These are phyloP conservation scores for Pterophyllum scalare DNA, from an alignment of 2,113 vertebrate species.

Conservation along the genomic window DNA sequence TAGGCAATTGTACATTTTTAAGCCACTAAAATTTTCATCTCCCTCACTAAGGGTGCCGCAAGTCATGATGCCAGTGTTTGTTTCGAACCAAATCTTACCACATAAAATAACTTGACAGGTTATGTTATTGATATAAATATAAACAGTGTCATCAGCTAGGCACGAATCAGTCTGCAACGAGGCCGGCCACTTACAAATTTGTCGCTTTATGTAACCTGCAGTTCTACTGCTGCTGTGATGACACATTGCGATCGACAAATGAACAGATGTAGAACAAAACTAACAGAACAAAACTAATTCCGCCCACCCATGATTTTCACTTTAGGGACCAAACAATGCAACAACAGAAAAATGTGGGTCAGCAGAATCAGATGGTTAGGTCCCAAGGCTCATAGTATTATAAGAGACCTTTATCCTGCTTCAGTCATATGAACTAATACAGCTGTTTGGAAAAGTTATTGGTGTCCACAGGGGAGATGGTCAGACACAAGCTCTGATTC, in stretches of 20 bases:
- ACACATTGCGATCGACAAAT: slow-evolving; percentile 6
- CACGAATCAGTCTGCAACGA: neutral
- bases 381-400: slow-evolving; percentile 52
- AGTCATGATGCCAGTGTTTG: neutral
- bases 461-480: slow-evolving; percentile 41
- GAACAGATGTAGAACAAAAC: slow-evolving; percentile 1
- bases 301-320: slow-evolving; percentile 18
- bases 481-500: slow-evolving; percentile 25
- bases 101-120: neutral
- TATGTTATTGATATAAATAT: neutral
- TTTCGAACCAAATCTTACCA: neutral
- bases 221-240: neutral
- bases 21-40: neutral
- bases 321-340: slow-evolving; percentile 47
- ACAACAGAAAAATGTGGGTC: slow-evolving; percentile 62
- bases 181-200: neutral
- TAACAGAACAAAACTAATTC: slow-evolving; percentile 11
- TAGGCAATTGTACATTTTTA: neutral
- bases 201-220: neutral
- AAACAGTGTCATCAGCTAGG: neutral
- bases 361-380: slow-evolving; percentile 60
- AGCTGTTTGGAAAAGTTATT: slow-evolving; percentile 60
- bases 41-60: neutral
- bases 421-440: slow-evolving; percentile 57
- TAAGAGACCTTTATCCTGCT: slow-evolving; percentile 54